Conservation (phyloP, 2,888 invertebrate species). For the Prosapia bicincta region DNA sequence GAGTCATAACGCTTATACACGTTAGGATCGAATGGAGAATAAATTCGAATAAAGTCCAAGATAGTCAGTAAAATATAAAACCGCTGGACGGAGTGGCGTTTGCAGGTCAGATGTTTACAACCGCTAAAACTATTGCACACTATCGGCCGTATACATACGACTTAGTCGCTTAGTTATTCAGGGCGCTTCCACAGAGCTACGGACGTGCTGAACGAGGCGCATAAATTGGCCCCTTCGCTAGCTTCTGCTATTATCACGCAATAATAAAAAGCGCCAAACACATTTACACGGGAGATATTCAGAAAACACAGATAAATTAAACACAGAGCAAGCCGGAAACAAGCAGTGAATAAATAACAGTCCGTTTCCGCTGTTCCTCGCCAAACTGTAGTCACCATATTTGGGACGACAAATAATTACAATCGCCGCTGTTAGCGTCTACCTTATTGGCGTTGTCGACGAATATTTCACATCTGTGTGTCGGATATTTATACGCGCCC, state of each 20-base stretch:
- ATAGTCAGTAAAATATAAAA: too few species aligned
- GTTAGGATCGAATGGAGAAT: too few species aligned
- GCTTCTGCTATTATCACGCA: background rate
- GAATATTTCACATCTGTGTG: background rate
- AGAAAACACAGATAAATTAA: background rate
- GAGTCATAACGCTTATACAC: too few species aligned
- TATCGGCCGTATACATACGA: too few species aligned
- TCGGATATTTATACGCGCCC: background rate
- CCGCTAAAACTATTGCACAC: too few species aligned
- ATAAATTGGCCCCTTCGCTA: background rate
- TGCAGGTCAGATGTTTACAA: too few species aligned
- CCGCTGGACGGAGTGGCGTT: too few species aligned
- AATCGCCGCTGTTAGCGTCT: background rate
- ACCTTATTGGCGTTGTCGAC: background rate
- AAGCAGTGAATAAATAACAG: background rate
- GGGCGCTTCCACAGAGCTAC: background rate
- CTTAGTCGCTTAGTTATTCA: background rate
- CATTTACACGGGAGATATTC: background rate
- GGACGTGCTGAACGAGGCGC: background rate
- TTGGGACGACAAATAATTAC: background rate
- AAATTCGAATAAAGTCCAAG: too few species aligned
- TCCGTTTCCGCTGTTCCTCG: background rate
- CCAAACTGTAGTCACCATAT: background rate
- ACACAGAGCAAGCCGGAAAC: background rate
- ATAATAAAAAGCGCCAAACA: background rate